Evolutionary conservation across 2,113 vertebrate species (phyloP).

Genomic region (Dissostichus mawsoni): DNA sequence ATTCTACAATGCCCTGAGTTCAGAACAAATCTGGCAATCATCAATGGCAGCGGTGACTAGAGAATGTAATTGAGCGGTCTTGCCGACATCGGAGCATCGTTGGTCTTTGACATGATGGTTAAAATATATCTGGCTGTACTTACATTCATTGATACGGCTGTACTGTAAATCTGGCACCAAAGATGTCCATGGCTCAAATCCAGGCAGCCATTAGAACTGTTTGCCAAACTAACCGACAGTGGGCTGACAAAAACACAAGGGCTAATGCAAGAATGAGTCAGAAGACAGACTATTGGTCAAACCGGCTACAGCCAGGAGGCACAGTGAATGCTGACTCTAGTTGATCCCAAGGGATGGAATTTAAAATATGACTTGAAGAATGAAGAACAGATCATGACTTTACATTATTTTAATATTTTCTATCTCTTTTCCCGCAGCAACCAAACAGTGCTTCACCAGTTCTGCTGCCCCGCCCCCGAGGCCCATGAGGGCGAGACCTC

Average conservation of each 20-base stretch:
- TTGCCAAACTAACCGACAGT: not conserved
- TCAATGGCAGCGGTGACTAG: not conserved
- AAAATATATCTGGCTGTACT: not conserved
- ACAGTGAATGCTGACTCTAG: not conserved
- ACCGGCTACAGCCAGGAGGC: not conserved
- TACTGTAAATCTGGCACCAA: constrained; percentile 24
- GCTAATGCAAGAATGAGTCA: not conserved
- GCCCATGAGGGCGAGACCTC: constrained; percentile 87
- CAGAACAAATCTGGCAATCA: not conserved
- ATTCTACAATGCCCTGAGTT: not conserved
- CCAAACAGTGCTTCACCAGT: constrained; percentile 98
- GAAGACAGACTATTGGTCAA: too few relatives aligned
- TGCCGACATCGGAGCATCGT: not conserved
- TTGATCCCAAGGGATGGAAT: not conserved
- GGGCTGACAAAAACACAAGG: not conserved
- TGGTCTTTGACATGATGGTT: not conserved
- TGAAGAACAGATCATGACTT: not conserved
- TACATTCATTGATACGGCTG: not conserved
- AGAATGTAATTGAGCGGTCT: not conserved
- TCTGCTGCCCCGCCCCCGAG: constrained; percentile 98
- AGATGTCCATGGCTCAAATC: constrained; percentile 18
- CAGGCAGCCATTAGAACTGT: constrained; percentile 10
- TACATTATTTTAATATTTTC: not conserved
- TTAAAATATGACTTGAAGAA: not conserved
- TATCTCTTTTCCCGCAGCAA: constrained; percentile 84